Base-by-base conservation (phyloP, 2,113 vertebrate genomes). In the Todiramphus saurophagus region DNA sequence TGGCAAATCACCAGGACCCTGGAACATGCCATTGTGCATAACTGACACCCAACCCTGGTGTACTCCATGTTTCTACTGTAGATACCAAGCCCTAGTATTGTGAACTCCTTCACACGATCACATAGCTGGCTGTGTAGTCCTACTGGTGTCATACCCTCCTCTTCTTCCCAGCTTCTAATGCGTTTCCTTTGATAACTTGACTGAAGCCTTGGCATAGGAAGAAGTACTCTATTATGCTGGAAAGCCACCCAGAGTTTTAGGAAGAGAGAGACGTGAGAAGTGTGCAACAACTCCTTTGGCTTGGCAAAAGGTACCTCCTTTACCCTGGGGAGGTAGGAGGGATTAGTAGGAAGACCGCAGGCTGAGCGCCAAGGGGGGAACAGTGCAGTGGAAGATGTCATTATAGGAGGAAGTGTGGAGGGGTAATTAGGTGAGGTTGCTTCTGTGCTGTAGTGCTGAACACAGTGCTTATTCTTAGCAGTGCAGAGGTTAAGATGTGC, bases 401-500 rank as follows among this genome's bases (percentile, higher is more conserved):
- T 39, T 72, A 10, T 2, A 74, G 64, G 31, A 86, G 16, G 50
- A 63, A 46, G 9, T 1, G 2, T 7, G 28, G 80, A 70, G 30
- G 64, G n/a, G 20, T 72, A 37, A 73, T 77, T 19, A 70, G 78
- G 19, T 33, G 89, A 83, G 23, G 81, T 92, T 63, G 25, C 39
- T 80, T 69, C 50, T 11, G 9, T 19, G n/a, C 41, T 59, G 37
- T 31, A n/a, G 24, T 13, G 27, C 35, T 68, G 72, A 60, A 64
- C 33, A 37, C 1, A 0, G 37, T 4, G 9, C 62, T 85, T 55
- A 30, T 41, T 41, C 59, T 79, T 33, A 72, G 64, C 0, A 0
- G 31, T 69, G n/a, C 62, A 67, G 35, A 90, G 44, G 17, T 83
- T 74, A 68, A 91, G 79, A 85, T 35, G 50, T 4, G 2, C 44